phyloP scores from a whole-genome alignment of 2,113 vertebrate species.

The Zapornia atra region DNA sequence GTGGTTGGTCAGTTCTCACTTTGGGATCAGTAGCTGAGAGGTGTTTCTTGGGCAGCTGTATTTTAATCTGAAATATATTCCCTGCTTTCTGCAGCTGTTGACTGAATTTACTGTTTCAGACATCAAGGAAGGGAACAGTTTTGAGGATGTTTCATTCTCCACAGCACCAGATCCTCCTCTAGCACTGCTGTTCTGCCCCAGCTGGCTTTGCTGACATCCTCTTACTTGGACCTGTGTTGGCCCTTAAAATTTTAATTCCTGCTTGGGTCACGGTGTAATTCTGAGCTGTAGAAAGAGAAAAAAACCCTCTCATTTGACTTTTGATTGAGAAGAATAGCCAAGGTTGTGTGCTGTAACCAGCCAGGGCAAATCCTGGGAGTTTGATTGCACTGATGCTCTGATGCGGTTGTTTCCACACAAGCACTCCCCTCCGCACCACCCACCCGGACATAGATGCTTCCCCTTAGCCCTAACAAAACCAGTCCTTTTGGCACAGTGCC shows the following conservation, averaged over 20 bases:
- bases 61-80: background rate
- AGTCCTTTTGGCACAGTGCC: conserved; percentile 41
- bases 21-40: background rate
- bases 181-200: background rate
- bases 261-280: background rate
- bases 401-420: background rate
- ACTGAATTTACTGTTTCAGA: background rate
- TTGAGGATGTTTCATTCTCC: background rate
- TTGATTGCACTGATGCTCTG: background rate
- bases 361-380: background rate
- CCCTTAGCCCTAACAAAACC: background rate
- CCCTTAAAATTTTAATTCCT: background rate
- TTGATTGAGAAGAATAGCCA: background rate
- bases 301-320: background rate
- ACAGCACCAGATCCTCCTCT: background rate
- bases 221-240: background rate
- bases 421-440: background rate
- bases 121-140: background rate
- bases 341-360: background rate
- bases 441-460: background rate
- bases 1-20: background rate
- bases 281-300: background rate
- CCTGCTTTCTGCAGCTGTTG: background rate
- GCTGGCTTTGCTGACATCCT: background rate
- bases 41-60: background rate